Evolutionary conservation across 2,888 invertebrate genomes (phyloP), one percentile per base, ranked within the genome.

Genomic region (Drosophila mimica): DNA sequence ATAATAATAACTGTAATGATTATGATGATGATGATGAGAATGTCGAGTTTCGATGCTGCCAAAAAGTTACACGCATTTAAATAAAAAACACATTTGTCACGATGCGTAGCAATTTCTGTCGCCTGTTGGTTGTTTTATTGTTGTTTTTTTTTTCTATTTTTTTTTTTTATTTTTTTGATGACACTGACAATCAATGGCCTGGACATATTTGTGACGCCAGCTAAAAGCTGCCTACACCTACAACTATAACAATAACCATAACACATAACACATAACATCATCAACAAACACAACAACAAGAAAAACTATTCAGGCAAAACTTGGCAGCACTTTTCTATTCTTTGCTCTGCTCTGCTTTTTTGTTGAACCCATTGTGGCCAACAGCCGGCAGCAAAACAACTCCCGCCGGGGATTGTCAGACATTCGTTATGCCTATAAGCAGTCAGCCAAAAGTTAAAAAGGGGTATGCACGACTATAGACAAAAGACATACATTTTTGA

Each of bases 61-160:
- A 68, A 84, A 89, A 89, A 82, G 88, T 74, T 73, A 67, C 73
- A 85, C 68, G 65, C 73, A 89, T 90, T 83, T 88, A 79, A 83
- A 83, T 89, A 85, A 85, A 85, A 89, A 88, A 69, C 70, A 79
- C 79, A 88, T 83, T 88, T 83, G 88, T 83, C 90, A 89, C 69
- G 74, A 66, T 74, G 65, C 20, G 8, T 5, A 25, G 20, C 46
- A 4, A 25, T 46, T 46, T 46, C 46, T 46, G 46, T 46, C 46
- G 46, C 46, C 46, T 46, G 20, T 46, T 46, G 46, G 20, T 8
- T 46, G 4, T 8, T 51, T 34, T 68, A 36, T 56, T 43, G 28
- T 36, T 49, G 30, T 38, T 68, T 36, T 43, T 48, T 38, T 25
- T 61, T 68, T 36, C 38, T 48, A 33, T 25, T 61, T 28, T 8